A percentile compares a stretch with the other conserved stretches of the same genome.
These are phyloP conservation scores for Hemibagrus guttatus DNA, from an alignment of 2,797 vertebrate species.

Conservation along the genomic window DNA sequence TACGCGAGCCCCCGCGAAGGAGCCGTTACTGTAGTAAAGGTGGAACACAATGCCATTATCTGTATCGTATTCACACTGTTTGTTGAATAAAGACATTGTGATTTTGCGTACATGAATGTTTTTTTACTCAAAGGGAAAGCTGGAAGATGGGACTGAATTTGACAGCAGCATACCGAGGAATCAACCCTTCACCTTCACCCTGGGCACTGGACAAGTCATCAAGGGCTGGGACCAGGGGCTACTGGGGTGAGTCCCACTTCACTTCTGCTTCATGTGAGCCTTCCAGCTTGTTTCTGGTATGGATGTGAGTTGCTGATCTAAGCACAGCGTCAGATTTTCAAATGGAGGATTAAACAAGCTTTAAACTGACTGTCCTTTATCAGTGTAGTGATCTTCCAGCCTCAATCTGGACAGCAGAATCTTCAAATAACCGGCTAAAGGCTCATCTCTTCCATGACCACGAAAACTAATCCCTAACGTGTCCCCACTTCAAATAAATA, in stretches of 20 bases:
- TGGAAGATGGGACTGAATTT: conserved; percentile 92
- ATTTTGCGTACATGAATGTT: background rate
- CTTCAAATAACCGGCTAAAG: too few species aligned
- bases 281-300: background rate
- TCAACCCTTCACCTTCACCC: conserved; percentile 88
- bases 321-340: background rate
- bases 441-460: too few species aligned
- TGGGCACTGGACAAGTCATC: conserved; percentile 87
- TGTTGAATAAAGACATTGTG: background rate
- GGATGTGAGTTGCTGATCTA: background rate
- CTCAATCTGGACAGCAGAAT: too few species aligned
- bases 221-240: conserved; percentile 95
- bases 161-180: conserved; percentile 89
- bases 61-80: background rate
- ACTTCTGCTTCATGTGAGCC: background rate
- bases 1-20: background rate
- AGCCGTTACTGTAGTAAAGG: background rate
- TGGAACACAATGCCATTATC: background rate
- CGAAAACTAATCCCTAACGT: too few species aligned
- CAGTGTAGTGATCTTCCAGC: too few species aligned
- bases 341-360: too few species aligned
- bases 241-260: conserved; percentile 71
- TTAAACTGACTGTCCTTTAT: too few species aligned
- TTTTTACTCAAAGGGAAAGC: conserved; percentile 74
- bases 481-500: too few species aligned